Conservation (phyloP, 2,888 invertebrate species). For the Acrobasis suavella region DNA sequence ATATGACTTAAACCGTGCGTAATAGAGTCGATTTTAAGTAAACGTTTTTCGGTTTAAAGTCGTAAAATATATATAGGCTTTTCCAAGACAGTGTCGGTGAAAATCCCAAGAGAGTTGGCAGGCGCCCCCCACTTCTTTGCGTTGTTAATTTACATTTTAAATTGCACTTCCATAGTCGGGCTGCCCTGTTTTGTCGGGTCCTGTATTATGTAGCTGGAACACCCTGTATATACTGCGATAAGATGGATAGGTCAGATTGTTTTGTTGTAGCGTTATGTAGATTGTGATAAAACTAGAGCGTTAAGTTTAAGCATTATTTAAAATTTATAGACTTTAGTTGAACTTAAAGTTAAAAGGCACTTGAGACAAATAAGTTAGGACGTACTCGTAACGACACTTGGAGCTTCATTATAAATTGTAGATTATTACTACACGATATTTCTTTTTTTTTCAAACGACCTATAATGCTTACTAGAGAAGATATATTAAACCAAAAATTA, state of each 20-base stretch:
- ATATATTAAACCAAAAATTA: too few species aligned
- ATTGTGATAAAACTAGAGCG: conserved; percentile 5
- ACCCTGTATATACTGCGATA: conserved; percentile 44
- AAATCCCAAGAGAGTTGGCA: conserved; percentile 58
- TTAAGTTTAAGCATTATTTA: conserved; percentile 5
- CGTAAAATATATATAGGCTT: conserved; percentile 44
- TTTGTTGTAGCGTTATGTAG: conserved; percentile 28
- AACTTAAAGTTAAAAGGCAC: neutral
- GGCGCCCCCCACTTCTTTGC: conserved; percentile 75
- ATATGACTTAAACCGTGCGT: accelerated
- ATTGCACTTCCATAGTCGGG: conserved; percentile 81
- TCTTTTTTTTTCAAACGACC: too few species aligned
- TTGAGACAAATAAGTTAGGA: neutral
- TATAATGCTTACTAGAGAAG: too few species aligned
- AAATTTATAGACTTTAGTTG: neutral
- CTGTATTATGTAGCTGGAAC: conserved; percentile 46
- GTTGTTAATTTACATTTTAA: conserved; percentile 83
- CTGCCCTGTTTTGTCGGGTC: conserved; percentile 67
- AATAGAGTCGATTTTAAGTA: conserved; percentile 26
- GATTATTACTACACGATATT: too few species aligned
- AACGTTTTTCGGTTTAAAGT: conserved; percentile 16
- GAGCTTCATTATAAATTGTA: neutral
- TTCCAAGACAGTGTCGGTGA: conserved; percentile 70
- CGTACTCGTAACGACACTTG: too few species aligned
- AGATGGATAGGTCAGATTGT: conserved; percentile 35